phyloP scores from a whole-genome alignment of 64 coral and sea anemone genomes.

The Montipora sp. region DNA sequence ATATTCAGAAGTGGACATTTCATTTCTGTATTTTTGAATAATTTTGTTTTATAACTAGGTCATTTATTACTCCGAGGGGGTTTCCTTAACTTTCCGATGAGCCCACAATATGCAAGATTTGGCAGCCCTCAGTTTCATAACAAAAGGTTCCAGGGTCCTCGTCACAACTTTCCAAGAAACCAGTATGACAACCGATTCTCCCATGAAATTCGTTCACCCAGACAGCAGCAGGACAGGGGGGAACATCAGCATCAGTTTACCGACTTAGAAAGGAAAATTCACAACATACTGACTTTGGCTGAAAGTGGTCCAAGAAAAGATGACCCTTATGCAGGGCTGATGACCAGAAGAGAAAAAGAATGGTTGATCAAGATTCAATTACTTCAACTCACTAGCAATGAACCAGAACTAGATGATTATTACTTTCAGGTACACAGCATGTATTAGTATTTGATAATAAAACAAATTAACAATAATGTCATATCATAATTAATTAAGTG shows the following conservation, averaged over 20 bases:
- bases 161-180: constrained; percentile 48
- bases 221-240: constrained; percentile 51
- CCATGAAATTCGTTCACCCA: constrained; percentile 34
- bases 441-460: background rate
- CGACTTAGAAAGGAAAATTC: constrained; percentile 87
- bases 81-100: constrained; percentile 45
- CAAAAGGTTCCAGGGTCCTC: constrained; percentile 42
- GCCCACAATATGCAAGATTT: constrained; percentile 71
- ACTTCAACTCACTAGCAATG: constrained; percentile 88
- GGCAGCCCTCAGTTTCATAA: constrained; percentile 80
- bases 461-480: no score
- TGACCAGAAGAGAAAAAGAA: constrained; percentile 94
- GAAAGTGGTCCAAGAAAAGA: constrained; percentile 60
- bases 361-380: constrained; percentile 99
- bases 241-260: constrained; percentile 76
- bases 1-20: no score
- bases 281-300: constrained; percentile 65
- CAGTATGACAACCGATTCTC: constrained; percentile 68
- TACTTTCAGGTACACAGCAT: constrained; percentile 87
- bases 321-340: constrained; percentile 86
- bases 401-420: constrained; percentile 94
- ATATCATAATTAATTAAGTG: no score
- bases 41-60: constrained; percentile 32
- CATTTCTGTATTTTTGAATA: no score
- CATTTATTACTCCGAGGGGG: constrained; percentile 70